These are phyloP conservation scores for Diploscapter pachys DNA, from an alignment of 1,140 invertebrate genomes.

Conservation along the genomic window DNA sequence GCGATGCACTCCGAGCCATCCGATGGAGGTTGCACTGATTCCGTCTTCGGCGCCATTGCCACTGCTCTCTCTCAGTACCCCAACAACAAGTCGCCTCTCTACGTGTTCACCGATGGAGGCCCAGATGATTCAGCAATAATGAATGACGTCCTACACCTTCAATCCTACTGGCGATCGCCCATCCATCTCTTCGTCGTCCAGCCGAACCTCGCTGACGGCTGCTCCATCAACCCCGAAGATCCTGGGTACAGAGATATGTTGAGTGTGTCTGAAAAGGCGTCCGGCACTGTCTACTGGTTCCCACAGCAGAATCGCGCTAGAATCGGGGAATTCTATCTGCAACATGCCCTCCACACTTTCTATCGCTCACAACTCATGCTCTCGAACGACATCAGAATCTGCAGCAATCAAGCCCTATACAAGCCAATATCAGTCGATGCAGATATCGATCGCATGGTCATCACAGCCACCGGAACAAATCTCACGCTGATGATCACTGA, in stretches of 20 bases:
- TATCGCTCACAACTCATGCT: slow-evolving; percentile 38
- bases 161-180: slow-evolving; percentile 33
- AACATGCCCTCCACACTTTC: slow-evolving; percentile 28
- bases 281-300: too few species aligned
- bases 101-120: slow-evolving; percentile 38
- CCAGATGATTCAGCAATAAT: slow-evolving; percentile 26
- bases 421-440: slow-evolving; percentile 36
- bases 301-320: too few species aligned
- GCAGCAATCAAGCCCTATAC: slow-evolving; percentile 28
- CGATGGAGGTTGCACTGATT: slow-evolving; percentile 29
- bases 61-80: slow-evolving; percentile 21
- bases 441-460: slow-evolving; percentile 19
- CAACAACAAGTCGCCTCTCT: slow-evolving; percentile 33
- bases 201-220: slow-evolving; percentile 17
- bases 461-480: slow-evolving; percentile 32
- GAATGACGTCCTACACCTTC: slow-evolving; percentile 27
- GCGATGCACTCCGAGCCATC: slow-evolving; percentile 19
- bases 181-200: slow-evolving; percentile 31
- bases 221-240: slow-evolving; percentile 13
- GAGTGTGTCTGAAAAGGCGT: background rate
- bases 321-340: slow-evolving; percentile 11
- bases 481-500: slow-evolving; percentile 20
- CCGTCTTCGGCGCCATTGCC: slow-evolving; percentile 21
- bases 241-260: slow-evolving; percentile 19
- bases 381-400: slow-evolving; percentile 28